phyloP scores from a whole-genome alignment of 30 jellyfish, hydroid and myxozoan species.

The Chrysaora quinquecirrha region DNA sequence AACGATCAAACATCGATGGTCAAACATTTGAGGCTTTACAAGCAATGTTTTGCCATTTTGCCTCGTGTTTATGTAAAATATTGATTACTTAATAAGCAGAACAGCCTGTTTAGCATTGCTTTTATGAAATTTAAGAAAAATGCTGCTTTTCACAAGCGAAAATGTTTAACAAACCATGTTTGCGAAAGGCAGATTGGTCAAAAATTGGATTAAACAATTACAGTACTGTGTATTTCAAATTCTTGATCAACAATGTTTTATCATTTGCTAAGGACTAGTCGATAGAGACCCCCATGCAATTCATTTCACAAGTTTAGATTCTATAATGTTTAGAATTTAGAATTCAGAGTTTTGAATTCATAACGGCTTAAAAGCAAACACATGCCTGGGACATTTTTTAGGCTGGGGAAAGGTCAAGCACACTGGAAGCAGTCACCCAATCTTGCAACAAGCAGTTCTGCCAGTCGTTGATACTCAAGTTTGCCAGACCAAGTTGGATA shows the following conservation, averaged over 20 bases:
- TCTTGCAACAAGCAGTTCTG: conserved; percentile 75
- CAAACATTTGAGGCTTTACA: no score
- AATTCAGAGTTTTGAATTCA: background rate
- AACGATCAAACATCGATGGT: no score
- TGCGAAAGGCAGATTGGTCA: background rate
- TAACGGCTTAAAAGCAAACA: background rate
- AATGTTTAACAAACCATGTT: background rate
- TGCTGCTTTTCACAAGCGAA: no score
- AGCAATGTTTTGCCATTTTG: no score
- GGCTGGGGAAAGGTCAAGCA: conserved; percentile 92
- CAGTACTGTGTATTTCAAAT: background rate
- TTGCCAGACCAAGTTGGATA: conserved; percentile 44
- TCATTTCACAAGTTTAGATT: background rate
- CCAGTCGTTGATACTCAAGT: conserved; percentile 60
- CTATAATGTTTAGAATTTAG: background rate
- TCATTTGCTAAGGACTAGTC: no score
- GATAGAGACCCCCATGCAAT: background rate
- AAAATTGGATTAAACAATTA: background rate
- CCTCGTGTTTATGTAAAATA: no score
- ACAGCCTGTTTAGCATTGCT: background rate
- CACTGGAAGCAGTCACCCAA: conserved; percentile 58
- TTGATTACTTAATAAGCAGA: background rate
- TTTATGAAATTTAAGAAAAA: no score
- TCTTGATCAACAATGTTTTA: no score
- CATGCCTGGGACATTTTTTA: background rate